Conservation (phyloP, 2,113 vertebrate genomes). For the Athene cunicularia region DNA sequence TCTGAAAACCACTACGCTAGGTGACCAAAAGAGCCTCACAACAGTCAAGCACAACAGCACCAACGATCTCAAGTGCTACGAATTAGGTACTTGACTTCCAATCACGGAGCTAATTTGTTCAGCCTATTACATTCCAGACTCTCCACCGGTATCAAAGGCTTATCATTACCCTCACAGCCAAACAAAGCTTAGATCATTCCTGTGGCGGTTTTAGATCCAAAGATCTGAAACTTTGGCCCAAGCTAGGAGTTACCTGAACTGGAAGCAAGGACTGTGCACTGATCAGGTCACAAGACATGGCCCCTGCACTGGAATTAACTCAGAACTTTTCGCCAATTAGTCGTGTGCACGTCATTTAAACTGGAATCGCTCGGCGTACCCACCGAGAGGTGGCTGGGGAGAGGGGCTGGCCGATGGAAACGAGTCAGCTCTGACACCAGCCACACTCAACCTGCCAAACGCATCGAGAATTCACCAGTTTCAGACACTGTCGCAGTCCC, state of each 20-base stretch:
- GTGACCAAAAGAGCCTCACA: background rate
- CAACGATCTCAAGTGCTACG: background rate
- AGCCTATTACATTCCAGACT: background rate
- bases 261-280: background rate
- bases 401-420: background rate
- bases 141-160: background rate
- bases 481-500: background rate
- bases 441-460: background rate
- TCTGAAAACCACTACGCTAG: background rate
- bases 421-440: background rate
- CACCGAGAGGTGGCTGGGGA: background rate
- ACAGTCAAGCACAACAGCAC: background rate
- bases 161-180: background rate
- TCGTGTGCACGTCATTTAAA: rapidly evolving
- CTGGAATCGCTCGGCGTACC: background rate
- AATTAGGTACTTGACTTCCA: background rate
- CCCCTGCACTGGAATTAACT: background rate
- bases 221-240: background rate
- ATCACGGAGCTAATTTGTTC: background rate
- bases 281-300: too few relatives aligned
- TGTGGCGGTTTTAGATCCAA: background rate
- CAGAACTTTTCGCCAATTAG: background rate
- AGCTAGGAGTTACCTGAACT: background rate
- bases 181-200: background rate
- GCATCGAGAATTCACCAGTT: background rate